phyloP scores from a whole-genome alignment of 2,888 invertebrate genomes.

The Pogonocherus hispidulus region DNA sequence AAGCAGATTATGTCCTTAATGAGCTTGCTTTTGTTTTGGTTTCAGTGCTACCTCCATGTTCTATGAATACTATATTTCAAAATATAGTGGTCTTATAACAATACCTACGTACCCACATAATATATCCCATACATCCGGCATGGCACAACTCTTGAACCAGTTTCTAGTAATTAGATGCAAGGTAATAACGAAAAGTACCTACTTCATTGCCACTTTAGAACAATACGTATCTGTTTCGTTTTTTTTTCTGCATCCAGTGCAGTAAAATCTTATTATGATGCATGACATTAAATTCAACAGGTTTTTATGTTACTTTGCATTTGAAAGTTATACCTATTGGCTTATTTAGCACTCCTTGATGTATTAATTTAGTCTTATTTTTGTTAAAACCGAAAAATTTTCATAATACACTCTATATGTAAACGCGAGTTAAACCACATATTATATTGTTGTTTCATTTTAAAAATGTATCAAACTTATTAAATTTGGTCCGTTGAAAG shows the following conservation, averaged over 20 bases:
- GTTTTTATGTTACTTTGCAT: background rate
- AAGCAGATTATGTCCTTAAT: no score
- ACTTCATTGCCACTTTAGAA: conserved; percentile 51
- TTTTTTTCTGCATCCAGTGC: background rate
- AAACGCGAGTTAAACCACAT: no score
- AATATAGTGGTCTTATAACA: conserved; percentile 1
- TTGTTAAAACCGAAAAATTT: no score
- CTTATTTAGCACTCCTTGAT: no score
- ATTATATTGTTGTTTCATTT: no score
- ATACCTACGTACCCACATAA: conserved; percentile 3
- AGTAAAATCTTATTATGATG: background rate
- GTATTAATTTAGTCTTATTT: no score
- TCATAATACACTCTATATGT: no score
- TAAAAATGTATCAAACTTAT: no score
- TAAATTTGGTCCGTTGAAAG: no score
- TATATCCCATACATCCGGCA: conserved; percentile 48
- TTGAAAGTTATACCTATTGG: no score
- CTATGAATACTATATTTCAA: conserved; percentile 5
- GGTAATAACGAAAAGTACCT: conserved; percentile 52
- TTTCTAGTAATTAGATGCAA: conserved; percentile 53
- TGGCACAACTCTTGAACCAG: conserved; percentile 48
- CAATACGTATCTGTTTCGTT: conserved; percentile 44
- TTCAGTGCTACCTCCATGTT: background rate
- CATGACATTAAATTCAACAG: background rate
- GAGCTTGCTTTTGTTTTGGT: background rate